Conservation (phyloP, 1,140 invertebrate genomes). For the Cydia amplana region DNA sequence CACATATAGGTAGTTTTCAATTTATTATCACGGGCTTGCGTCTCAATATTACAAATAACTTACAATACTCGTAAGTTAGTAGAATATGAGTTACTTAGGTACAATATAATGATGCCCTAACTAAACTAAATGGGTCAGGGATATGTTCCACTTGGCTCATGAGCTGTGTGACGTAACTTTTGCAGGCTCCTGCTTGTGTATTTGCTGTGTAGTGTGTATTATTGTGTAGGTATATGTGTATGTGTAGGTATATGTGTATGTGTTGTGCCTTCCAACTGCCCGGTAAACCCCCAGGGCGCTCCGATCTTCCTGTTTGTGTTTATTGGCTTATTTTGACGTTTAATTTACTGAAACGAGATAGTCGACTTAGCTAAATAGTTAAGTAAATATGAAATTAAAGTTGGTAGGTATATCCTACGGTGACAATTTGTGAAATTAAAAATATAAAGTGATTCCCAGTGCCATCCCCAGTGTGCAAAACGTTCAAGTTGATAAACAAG, state of each 20-base stretch:
- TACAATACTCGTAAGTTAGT: background rate
- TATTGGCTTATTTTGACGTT: conserved; percentile 17
- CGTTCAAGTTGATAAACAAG: no score
- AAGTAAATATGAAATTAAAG: background rate
- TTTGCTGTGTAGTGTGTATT: background rate
- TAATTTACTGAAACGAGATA: background rate
- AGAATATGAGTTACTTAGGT: background rate
- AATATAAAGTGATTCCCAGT: no score
- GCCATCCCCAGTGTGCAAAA: no score
- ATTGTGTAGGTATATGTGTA: background rate
- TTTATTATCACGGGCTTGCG: no score
- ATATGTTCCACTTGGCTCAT: conserved; percentile 30
- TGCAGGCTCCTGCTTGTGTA: background rate
- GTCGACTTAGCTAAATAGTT: background rate
- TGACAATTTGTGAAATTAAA: no score
- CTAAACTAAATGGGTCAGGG: conserved; percentile 24
- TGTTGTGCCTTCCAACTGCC: background rate
- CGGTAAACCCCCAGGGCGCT: conserved; percentile 1
- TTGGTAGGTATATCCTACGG: no score
- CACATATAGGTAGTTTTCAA: no score
- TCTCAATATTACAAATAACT: no score
- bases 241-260: background rate
- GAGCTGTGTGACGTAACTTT: background rate
- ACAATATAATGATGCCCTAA: background rate
- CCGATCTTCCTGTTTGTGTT: background rate